Percentiles rank a stretch among this genome's conserved stretches.
Conservation (phyloP, 2,113 vertebrate genomes). For the Cyphomyrus discorhynchus region DNA sequence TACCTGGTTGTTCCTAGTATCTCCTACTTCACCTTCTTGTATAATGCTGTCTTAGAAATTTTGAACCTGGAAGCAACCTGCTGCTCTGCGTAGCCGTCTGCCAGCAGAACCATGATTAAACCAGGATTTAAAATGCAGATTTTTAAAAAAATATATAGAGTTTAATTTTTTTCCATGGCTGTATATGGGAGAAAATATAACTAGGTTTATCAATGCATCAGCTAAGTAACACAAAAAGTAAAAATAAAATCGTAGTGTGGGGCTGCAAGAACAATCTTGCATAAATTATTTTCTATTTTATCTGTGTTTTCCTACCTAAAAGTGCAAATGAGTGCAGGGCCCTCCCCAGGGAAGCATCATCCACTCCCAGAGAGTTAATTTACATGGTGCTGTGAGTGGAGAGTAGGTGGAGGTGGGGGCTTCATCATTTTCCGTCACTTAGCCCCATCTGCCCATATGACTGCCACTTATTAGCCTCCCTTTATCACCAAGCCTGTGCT, state of each 20-base stretch:
- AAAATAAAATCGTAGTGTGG: background rate
- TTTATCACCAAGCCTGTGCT: background rate
- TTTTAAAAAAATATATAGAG: background rate
- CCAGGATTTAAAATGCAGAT: background rate
- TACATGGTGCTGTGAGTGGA: background rate
- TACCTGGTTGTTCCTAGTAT: background rate
- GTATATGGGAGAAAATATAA: background rate
- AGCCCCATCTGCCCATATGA: background rate
- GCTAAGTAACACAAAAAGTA: background rate
- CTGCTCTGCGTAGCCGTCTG: background rate
- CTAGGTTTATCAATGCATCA: background rate
- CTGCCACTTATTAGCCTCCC: background rate
- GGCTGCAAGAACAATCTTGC: background rate
- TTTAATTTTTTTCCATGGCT: background rate
- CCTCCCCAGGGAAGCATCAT: background rate
- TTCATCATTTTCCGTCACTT: background rate
- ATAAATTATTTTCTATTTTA: background rate
- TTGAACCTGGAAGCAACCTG: background rate
- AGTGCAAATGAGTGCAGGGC: background rate
- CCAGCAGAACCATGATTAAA: background rate
- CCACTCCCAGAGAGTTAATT: background rate
- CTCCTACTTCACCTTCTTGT: background rate
- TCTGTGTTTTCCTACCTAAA: background rate
- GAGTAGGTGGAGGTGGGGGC: background rate
- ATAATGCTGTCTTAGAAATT: background rate